A percentile compares a stretch with the other conserved stretches of the same genome.
Conservation (phyloP, 1,140 invertebrate genomes). For the Hesperophylax magnus region DNA sequence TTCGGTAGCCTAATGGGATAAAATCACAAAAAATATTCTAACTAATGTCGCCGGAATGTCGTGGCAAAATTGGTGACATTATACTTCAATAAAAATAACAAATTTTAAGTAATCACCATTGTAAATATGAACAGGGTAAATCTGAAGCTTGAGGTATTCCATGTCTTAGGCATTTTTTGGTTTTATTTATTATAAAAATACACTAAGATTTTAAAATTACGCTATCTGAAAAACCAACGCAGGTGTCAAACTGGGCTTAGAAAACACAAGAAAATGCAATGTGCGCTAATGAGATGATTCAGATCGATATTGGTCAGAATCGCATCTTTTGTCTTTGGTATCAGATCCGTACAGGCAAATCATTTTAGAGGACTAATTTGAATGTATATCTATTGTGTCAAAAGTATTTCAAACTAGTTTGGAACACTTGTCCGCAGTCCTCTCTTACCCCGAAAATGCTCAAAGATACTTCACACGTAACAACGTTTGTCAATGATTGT, state of each 20-base stretch:
- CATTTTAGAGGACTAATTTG: no score
- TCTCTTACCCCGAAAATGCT: no score
- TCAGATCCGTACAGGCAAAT: no score
- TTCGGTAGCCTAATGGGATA: not conserved
- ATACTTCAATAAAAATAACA: not conserved
- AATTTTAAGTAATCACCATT: slow-evolving; percentile 27
- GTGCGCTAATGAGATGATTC: slow-evolving; percentile 7
- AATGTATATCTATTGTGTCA: no score
- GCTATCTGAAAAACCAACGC: slow-evolving; percentile 9
- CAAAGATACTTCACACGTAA: no score
- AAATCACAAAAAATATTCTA: not conserved
- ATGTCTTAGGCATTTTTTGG: slow-evolving; percentile 22
- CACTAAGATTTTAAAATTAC: slow-evolving; percentile 14
- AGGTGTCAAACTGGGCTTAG: slow-evolving; percentile 33
- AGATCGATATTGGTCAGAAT: not conserved
- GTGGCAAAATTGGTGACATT: slow-evolving; percentile 42
- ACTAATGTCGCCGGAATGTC: slow-evolving; percentile 46
- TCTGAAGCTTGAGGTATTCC: slow-evolving; percentile 34
- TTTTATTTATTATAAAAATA: slow-evolving; percentile 7
- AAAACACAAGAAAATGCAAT: slow-evolving; percentile 5
- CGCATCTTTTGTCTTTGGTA: no score
- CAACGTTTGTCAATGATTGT: no score
- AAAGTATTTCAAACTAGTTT: no score
- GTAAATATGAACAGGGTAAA: slow-evolving; percentile 36
- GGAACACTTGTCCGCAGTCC: no score